Percentiles rank a stretch among this genome's conserved stretches.
phyloP scores from a whole-genome alignment of 2,888 invertebrate genomes.

The Atherix ibis region DNA sequence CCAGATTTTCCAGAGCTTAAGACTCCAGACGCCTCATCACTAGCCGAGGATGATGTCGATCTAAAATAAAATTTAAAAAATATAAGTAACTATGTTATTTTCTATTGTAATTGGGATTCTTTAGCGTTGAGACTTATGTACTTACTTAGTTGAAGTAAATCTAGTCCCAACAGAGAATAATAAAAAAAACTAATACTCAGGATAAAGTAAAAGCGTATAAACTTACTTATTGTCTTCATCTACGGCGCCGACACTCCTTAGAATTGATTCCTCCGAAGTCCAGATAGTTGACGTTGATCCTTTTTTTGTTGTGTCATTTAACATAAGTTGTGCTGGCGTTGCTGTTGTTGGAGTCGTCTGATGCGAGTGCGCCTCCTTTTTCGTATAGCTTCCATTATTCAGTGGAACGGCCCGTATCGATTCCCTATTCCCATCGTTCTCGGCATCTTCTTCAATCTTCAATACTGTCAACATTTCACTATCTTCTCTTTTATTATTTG shows the following conservation, averaged over 20 bases:
- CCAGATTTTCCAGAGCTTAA: constrained; percentile 32
- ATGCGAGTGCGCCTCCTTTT: constrained; percentile 9
- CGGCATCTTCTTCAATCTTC: constrained; percentile 14
- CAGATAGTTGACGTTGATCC: constrained; percentile 30
- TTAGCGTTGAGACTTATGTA: too few species aligned
- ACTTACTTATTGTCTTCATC: constrained; percentile 34
- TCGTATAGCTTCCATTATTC: too few species aligned
- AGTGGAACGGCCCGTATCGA: too few species aligned
- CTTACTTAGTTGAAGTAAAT: too few species aligned
- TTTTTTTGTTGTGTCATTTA: constrained; percentile 25
- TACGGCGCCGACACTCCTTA: constrained; percentile 31
- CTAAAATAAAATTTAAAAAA: constrained; percentile 19
- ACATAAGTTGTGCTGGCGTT: constrained; percentile 6
- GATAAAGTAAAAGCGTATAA: not conserved
- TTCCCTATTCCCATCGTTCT: too few species aligned
- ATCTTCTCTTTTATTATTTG: not conserved
- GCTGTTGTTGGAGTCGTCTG: constrained; percentile 13
- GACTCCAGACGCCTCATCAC: constrained; percentile 27
- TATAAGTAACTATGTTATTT: not conserved
- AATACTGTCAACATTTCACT: constrained; percentile 7
- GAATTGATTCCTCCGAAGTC: constrained; percentile 33
- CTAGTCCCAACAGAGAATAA: too few species aligned
- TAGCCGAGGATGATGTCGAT: constrained; percentile 30
- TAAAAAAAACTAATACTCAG: not conserved
- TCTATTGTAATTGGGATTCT: not conserved